phyloP scores from a whole-genome alignment of 35 echinoderm and acorn worm genomes.

The Patiria miniata region DNA sequence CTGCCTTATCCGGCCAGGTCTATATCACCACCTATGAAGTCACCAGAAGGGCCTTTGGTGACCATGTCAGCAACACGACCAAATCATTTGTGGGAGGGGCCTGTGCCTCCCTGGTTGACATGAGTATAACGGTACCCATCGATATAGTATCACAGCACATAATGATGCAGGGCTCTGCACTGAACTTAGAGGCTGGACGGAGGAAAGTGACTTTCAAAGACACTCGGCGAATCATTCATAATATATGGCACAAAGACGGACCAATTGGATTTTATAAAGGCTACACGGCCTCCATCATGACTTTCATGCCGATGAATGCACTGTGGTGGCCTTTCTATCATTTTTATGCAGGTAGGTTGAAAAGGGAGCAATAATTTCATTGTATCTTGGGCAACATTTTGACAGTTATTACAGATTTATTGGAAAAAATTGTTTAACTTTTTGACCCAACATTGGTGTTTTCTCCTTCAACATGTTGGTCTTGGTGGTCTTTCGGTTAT shows the following conservation, averaged over 20 bases:
- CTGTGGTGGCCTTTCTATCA: slow-evolving; percentile 99
- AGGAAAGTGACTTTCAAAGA: slow-evolving; percentile 69
- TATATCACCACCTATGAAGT: slow-evolving; percentile 92
- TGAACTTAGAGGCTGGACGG: slow-evolving; percentile 43
- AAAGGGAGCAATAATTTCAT: not conserved
- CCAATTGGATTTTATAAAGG: slow-evolving; percentile 87
- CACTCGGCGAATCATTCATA: slow-evolving; percentile 33
- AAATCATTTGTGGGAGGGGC: slow-evolving; percentile 86
- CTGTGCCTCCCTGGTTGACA: slow-evolving; percentile 77
- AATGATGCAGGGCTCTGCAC: slow-evolving; percentile 81
- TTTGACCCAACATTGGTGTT: no score
- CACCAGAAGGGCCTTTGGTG: slow-evolving; percentile 55
- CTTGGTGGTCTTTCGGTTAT: no score
- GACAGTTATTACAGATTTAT: no score
- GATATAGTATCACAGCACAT: slow-evolving; percentile 85
- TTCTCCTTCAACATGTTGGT: no score
- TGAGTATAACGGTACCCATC: slow-evolving; percentile 83
- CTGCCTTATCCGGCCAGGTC: slow-evolving; percentile 77
- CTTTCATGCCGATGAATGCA: slow-evolving; percentile 93
- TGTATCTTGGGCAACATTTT: no score
- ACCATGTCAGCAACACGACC: slow-evolving; percentile 56
- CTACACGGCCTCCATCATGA: slow-evolving; percentile 86
- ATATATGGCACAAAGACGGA: slow-evolving; percentile 61
- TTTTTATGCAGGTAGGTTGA: slow-evolving; percentile 86
- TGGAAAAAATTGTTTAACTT: no score